phyloP scores from a whole-genome alignment of 2,113 vertebrate species.

The Cryptoleucopteryx plumbea region DNA sequence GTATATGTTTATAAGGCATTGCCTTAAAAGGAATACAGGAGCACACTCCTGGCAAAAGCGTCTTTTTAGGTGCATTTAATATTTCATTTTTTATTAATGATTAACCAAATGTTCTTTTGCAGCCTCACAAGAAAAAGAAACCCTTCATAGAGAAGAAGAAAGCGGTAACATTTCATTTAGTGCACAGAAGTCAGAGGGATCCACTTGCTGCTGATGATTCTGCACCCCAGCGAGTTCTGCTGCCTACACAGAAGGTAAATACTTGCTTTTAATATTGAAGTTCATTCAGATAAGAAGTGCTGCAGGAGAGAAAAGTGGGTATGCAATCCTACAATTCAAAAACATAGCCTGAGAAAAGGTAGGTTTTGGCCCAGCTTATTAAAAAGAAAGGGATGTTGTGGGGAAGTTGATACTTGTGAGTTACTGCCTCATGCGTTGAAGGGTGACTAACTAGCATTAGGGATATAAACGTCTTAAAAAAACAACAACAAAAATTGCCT shows the following conservation, averaged over 20 bases:
- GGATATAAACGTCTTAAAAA: neutral
- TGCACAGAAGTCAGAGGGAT: slow-evolving; percentile 95
- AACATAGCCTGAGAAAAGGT: neutral
- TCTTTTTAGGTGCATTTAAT: neutral
- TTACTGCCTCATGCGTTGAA: neutral
- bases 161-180: slow-evolving; percentile 92
- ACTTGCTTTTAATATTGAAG: neutral
- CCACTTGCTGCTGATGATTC: slow-evolving; percentile 92
- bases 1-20: neutral
- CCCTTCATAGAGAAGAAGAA: slow-evolving; percentile 97
- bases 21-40: neutral
- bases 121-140: slow-evolving; percentile 96
- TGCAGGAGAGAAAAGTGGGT: neutral
- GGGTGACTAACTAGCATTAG: neutral
- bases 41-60: neutral
- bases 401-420: neutral
- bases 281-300: neutral
- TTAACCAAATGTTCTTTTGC: neutral
- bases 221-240: slow-evolving; percentile 91
- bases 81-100: neutral
- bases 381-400: neutral
- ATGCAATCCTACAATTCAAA: neutral
- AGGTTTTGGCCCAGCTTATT: neutral
- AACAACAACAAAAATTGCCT: neutral
- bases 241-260: slow-evolving; percentile 79